Evolutionary conservation across 1,140 invertebrate species (phyloP), one percentile per base, ranked within the genome.

Genomic region (Zaprionus nigranus): DNA sequence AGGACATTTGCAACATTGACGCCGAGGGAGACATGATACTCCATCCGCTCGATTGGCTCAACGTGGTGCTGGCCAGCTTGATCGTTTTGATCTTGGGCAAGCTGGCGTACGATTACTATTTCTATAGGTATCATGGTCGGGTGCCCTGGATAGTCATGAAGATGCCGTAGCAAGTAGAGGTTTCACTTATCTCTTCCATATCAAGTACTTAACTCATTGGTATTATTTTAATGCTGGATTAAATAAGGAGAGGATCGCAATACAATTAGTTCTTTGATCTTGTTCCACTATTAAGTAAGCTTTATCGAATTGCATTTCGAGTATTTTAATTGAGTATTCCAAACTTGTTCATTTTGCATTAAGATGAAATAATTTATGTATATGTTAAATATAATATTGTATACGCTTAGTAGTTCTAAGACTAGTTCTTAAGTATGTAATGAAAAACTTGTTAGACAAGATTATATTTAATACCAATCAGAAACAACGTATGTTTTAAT

Each of bases 141-240:
- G 92, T 98, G 58, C 97, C 97, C 7, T 97, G 97, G 96, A 95
- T 98, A 46, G 95, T 96, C 11, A 93, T 94, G 56, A 96, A 96
- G 92, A 94, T 97, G 87, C 96, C 95, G 43, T 95, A 93, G 93
- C 65, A 56, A 77, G 2, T n/a, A 7, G 15, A 11, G 20, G 46
- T 20, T 20, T 3, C 20, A 12, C 11, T 20, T 12, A 5, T 20
- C 0, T 17, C 20, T 15, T 46, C 5, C 40, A 12, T 13, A 38
- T 46, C 40, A 46, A 24, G 46, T 51, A 51, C 46, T 51, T 51
- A 51, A 51, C 22, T 2, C 22, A 12, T 51, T 51, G 46, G 46
- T 51, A 51, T 51, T 51, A 51, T 51, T 24, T 22, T 9, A 11
- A 12, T 34, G 13, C 20, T 20, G 49, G 24, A 56, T 22, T 20